Evolutionary conservation across 2,797 vertebrate species (phyloP).

Genomic region (Adrianichthys oophorus): DNA sequence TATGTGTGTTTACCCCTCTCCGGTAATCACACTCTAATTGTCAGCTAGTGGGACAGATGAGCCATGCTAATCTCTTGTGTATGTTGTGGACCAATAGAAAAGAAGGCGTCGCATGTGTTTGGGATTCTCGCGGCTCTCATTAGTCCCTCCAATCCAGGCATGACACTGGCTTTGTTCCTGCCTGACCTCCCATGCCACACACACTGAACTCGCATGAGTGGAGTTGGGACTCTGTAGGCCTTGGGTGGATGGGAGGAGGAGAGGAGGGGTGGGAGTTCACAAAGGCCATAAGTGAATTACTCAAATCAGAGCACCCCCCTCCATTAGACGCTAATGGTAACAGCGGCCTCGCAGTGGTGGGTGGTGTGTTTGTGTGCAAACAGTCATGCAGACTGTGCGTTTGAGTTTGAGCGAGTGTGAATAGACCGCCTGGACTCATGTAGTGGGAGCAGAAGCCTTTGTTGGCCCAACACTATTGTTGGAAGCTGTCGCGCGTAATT

Average conservation of each 20-base stretch:
- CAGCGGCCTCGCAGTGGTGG: constrained; percentile 49
- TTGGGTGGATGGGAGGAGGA: constrained; percentile 6
- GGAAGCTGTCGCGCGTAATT: constrained; percentile 72
- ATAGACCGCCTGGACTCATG: constrained; percentile 64
- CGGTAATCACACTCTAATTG: constrained; percentile 62
- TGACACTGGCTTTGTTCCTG: constrained; percentile 67
- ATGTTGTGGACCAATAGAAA: constrained; percentile 55
- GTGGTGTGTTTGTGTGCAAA: constrained; percentile 57
- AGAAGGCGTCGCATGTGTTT: constrained; percentile 50
- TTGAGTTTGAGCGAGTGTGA: constrained; percentile 65
- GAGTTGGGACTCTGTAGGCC: constrained; percentile 45
- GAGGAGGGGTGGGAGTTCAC: constrained; percentile 57
- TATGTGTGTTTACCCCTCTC: constrained; percentile 36
- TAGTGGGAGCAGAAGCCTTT: constrained; percentile 69
- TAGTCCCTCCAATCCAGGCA: constrained; percentile 66
- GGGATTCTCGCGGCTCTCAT: constrained; percentile 67
- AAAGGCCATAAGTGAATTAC: constrained; percentile 79
- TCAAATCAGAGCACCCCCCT: constrained; percentile 51
- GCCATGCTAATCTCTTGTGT: constrained; percentile 68
- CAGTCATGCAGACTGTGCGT: constrained; percentile 58
- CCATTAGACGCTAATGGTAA: constrained; percentile 60
- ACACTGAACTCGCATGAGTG: constrained; percentile 68
- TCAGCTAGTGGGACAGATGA: constrained; percentile 55
- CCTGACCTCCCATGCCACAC: constrained; percentile 64
- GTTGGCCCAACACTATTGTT: constrained; percentile 80